Evolutionary conservation across 64 coral and sea anemone genomes (phyloP).

Genomic region (Pocillopora damicornis): DNA sequence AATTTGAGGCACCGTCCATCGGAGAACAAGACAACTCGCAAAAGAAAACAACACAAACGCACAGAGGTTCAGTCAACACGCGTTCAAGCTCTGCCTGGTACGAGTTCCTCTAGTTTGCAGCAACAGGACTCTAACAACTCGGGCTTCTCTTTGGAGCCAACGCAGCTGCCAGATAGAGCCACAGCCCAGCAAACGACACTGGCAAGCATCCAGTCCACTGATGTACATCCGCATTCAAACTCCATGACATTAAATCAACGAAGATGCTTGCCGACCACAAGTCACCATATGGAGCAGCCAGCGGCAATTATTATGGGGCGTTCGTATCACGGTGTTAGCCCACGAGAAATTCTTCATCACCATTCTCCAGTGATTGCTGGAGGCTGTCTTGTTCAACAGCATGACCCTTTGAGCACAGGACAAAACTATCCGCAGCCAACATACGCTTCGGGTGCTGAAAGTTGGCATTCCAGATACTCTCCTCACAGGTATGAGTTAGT

Average conservation of each 20-base stretch:
- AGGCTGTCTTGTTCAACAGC: not conserved
- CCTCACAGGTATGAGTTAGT: not conserved
- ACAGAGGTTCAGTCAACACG: not conserved
- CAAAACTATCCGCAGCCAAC: slow-evolving; percentile 4
- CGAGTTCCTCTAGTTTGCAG: not conserved
- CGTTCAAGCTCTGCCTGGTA: not conserved
- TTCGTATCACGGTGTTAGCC: too few relatives aligned
- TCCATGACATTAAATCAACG: not conserved
- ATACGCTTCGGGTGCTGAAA: slow-evolving; percentile 17
- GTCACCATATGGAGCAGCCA: slow-evolving; percentile 13
- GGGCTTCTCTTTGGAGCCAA: slow-evolving; percentile 3
- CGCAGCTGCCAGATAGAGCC: not conserved
- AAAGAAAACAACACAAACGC: slow-evolving; percentile 3
- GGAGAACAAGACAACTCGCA: slow-evolving; percentile 11
- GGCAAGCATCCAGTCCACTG: slow-evolving; percentile 8
- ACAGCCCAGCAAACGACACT: slow-evolving; percentile 1
- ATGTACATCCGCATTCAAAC: not conserved
- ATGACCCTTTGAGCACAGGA: not conserved
- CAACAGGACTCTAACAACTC: slow-evolving; percentile 7
- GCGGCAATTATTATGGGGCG: not conserved
- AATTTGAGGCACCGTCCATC: slow-evolving; percentile 25
- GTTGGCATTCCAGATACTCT: not conserved
- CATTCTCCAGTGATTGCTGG: not conserved
- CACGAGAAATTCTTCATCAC: not conserved
- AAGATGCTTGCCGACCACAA: slow-evolving; percentile 24